Base-by-base conservation (phyloP, 1,140 invertebrate species). In the Neodiprion fabricii region DNA sequence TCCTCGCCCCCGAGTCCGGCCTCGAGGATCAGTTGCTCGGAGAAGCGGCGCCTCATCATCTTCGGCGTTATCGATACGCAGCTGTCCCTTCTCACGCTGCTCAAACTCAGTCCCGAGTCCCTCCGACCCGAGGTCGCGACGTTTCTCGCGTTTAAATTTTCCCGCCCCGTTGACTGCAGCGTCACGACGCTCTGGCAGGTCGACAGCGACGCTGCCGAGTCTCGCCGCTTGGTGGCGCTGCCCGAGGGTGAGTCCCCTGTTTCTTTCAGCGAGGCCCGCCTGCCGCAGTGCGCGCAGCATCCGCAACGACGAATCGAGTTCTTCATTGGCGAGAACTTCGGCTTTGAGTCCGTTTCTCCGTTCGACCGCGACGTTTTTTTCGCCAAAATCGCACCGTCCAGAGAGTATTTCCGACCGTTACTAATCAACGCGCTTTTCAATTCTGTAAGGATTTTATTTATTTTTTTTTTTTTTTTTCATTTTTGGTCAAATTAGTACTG, bases 21-120 rank as follows among this genome's bases (percentile, higher is more conserved):
- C 23, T 85, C 84, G 28, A 85, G 79, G n/a, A 85, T 85, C 21
- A 85, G 70, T 50, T 85, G 84, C 48, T 85, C 84, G 48, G 84
- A 85, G 70, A 84, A 85, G 48, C 84, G 75, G 53, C 84, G 75
- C 67, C 78, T 84, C 82, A 84, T 79, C 79, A 84, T 84, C 69
- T 84, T 84, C 11, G 83, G 80, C 1, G 82, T 84, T n/a, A 84
- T 78, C 1, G 73, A 74, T 14, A 49, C 23, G 21, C 74, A 53
- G 68, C 80, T 83, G 14, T 53, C 75, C 70, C 70, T 80, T 68
- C 74, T 75, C 1, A 50, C 74, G 17, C 74, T 76, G 7, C 47
- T 71, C 5, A 78, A 67, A 72, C 72, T 74, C 23, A 47, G 72
- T 21, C 75, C 68, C 0, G 68, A 76, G 61, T 74, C 76, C 5